Base-by-base conservation (phyloP, 2,797 vertebrate species). In the Sebastiscus tertius region DNA sequence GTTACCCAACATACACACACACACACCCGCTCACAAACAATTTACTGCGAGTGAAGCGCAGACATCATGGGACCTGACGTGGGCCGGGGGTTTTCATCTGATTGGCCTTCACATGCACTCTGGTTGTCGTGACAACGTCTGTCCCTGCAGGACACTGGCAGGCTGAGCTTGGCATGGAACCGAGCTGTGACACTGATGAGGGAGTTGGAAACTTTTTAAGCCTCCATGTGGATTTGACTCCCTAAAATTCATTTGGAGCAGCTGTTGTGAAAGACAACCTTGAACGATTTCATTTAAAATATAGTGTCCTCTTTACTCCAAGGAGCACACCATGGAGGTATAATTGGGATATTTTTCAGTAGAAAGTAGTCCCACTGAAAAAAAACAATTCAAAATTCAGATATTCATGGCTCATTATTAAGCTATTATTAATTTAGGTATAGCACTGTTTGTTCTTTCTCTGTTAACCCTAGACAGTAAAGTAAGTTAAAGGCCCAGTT, bases 11-110 rank as follows among this genome's bases (percentile, higher is more conserved):
- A 77, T n/a, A 18, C 63, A 80, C 27, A 20, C 62, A 75, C 29
- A 31, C 39, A 54, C 24, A 18, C 52, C 3, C 70, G 18, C 70
- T 49, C 77, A 75, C 67, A 64, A 67, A 85, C 79, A 84, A 77
- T 82, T 80, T 83, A 81, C 65, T 74, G 62, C 5, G 58, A 87
- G 77, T 39, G 52, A 73, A 74, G 70, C 69, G 24, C 58, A 86
- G 91, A 92, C 89, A 83, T 92, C 91, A 92, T 90, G 85, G 87
- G 80, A 92, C 75, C 77, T 90, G 92, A 93, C 84, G 80, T 85
- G 82, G 87, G 88, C 84, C 26, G 55, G 71, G 83, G 83, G 68
- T 85, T 92, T 88, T 85, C 54, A 59, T 91, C 86, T 85, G 90
- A 90, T 91, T 90, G 88, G 90, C 78, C 71, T 89, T 93, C 89